Evolutionary conservation across 2,888 invertebrate genomes (phyloP), one percentile per base, ranked within the genome.

Genomic region (Spialia ferax): DNA sequence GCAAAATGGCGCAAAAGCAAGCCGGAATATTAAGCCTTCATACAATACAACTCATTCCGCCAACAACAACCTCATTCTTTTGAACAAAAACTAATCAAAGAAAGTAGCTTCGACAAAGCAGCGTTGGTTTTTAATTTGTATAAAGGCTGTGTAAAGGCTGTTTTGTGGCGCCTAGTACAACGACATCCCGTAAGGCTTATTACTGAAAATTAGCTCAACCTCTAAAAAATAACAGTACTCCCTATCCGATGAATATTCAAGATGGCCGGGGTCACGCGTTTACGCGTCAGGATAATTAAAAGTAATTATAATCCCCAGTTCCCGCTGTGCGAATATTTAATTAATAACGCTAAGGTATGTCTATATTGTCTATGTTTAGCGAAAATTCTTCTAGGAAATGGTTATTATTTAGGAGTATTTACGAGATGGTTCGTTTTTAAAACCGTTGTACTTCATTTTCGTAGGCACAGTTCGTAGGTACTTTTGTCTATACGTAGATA

Each of bases 141-240:
- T 73, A 74, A 77, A 79, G 35, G 35, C 35, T 35, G 35, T 35
- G 10, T 26, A n/a, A n/a, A n/a, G 76, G 74, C 75, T 75, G 77
- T 79, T 74, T 79, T 79, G 79, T 81, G 73, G 73, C 75, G 26
- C 48, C 15, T 15, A 59, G 13, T 26, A 55, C 56, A 75, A 73
- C 71, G 75, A 81, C 54, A 32, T 48, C 84, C 83, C 84, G 74
- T 78, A 80, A 77, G 84, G 76, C 85, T 86, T 86, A 87, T 89
- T 87, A 87, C 83, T 74, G 78, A 79, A 86, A 87, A 89, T 90
- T 88, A 87, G 85, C 84, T 86, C 87, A 83, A 74, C n/a, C 78
- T 79, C 79, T 84, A 82, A 84, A 87, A 89, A 88, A 86, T 85
- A 85, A 87, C 85, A 82, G 79, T 74, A 79, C 75, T 79, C 79